phyloP scores from a whole-genome alignment of 37 sponge, comb jelly and placozoan species.

The Halichondria panicea region DNA sequence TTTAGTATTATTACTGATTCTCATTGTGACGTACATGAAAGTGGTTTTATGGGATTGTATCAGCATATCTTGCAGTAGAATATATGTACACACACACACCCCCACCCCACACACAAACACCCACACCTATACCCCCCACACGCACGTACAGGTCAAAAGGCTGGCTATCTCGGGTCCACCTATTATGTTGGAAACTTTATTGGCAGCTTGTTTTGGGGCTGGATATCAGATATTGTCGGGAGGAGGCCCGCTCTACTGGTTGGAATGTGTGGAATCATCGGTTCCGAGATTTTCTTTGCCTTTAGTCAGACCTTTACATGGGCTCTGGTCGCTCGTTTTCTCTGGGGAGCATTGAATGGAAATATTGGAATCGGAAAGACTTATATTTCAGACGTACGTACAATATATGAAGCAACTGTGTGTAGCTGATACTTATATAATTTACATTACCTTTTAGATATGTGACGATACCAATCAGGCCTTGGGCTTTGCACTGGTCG shows the following conservation, averaged over 20 bases:
- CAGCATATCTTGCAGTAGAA: neutral
- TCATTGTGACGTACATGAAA: too few species aligned
- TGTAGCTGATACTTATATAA: neutral
- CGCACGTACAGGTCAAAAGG: constrained; percentile 52
- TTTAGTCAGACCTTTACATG: constrained; percentile 84
- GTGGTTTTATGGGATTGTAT: too few species aligned
- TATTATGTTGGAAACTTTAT: constrained; percentile 73
- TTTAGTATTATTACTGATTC: too few species aligned
- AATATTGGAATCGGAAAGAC: constrained; percentile 84
- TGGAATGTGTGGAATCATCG: constrained; percentile 59
- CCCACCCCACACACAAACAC: neutral
- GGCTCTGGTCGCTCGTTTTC: constrained; percentile 72
- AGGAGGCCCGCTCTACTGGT: constrained; percentile 70
- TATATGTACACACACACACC: neutral
- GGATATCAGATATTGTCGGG: constrained; percentile 74
- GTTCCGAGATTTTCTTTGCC: constrained; percentile 65
- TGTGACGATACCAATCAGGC: constrained; percentile 93
- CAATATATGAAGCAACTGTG: neutral
- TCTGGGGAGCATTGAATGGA: constrained; percentile 91
- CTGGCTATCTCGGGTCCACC: constrained; percentile 81
- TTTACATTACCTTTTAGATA: constrained; percentile 30
- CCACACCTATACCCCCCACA: neutral
- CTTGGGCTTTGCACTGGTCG: constrained; percentile 69
- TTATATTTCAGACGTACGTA: constrained; percentile 82
- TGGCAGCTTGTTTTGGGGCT: constrained; percentile 84